These are phyloP conservation scores for Drosophila lacicola DNA, from an alignment of 2,888 invertebrate species.

Conservation along the genomic window DNA sequence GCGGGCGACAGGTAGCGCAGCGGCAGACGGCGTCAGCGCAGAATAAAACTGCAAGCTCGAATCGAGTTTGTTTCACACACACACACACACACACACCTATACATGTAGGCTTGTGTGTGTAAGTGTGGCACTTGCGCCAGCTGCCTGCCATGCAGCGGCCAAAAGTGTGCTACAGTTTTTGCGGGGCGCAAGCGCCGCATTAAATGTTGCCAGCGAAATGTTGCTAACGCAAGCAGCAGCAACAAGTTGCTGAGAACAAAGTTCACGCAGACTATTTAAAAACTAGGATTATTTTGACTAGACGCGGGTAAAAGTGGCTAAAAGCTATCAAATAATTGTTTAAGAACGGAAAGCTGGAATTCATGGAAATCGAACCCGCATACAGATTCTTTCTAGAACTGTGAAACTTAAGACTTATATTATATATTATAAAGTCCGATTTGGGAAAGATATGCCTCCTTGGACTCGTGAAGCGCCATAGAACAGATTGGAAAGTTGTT, in stretches of 20 bases:
- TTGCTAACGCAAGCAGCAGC: conserved; percentile 34
- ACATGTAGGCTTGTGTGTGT: not conserved
- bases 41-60: conserved; percentile 51
- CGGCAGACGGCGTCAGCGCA: conserved; percentile 12
- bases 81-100: not conserved
- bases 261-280: not conserved
- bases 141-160: conserved; percentile 40
- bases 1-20: conserved; percentile 27
- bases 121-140: conserved; percentile 24
- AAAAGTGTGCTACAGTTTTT: conserved; percentile 55
- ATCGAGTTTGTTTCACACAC: conserved; percentile 31
- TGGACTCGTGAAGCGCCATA: too few relatives aligned
- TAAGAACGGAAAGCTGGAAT: too few relatives aligned
- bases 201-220: conserved; percentile 38
- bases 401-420: too few relatives aligned
- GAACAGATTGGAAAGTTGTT: too few relatives aligned
- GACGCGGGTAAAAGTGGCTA: too few relatives aligned
- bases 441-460: too few relatives aligned
- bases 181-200: conserved; percentile 64
- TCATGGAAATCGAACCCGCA: too few relatives aligned
- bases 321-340: too few relatives aligned
- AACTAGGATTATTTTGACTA: too few relatives aligned
- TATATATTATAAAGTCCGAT: too few relatives aligned
- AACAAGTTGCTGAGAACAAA: conserved; percentile 43
- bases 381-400: too few relatives aligned